Percentiles rank a stretch among this genome's conserved stretches.
Evolutionary conservation across 2,888 invertebrate genomes (phyloP).

Genomic region (Nephrotoma appendiculata): DNA sequence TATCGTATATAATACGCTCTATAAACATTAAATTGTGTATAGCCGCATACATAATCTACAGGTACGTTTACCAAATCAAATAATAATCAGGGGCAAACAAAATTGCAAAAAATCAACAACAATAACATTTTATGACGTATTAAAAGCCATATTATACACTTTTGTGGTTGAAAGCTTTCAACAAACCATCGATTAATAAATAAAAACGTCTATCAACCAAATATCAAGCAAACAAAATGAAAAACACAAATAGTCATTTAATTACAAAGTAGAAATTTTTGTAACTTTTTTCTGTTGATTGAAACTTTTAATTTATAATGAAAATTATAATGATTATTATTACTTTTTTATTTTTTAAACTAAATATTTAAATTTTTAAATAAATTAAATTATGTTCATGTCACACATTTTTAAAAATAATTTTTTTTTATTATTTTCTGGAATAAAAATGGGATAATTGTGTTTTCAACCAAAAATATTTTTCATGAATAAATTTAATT

Average conservation of each 20-base stretch:
- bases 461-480: neutral
- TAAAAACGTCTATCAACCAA: neutral
- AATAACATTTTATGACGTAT: neutral
- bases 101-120: no score
- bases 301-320: neutral
- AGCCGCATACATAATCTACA: neutral
- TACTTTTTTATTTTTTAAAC: neutral
- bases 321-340: neutral
- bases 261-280: neutral
- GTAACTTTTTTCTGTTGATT: neutral
- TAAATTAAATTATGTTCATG: neutral
- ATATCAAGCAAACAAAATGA: neutral
- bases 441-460: neutral
- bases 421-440: neutral
- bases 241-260: neutral
- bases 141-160: neutral
- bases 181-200: neutral
- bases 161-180: neutral
- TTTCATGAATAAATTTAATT: neutral
- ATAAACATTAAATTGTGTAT: neutral
- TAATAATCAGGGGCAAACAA: neutral
- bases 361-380: neutral
- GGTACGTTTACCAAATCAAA: neutral
- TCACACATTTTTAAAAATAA: neutral
- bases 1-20: neutral